Conservation (phyloP, 2,797 vertebrate genomes). For the Sorex maritimensis region DNA sequence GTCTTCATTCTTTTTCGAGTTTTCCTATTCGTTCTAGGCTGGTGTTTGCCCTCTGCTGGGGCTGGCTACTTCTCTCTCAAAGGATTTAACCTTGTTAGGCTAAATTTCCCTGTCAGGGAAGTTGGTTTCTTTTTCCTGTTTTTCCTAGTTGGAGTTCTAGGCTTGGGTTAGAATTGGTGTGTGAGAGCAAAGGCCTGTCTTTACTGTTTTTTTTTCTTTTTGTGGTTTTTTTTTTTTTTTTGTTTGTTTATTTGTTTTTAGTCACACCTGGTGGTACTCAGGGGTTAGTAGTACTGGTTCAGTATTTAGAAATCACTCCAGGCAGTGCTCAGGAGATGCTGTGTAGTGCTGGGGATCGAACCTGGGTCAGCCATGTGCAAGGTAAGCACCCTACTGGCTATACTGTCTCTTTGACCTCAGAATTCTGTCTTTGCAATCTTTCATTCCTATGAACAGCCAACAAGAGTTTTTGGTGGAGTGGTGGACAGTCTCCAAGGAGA, state of each 20-base stretch:
- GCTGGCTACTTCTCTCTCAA: conserved; percentile 15
- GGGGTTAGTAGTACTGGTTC: too few relatives aligned
- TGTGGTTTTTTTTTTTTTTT: too few relatives aligned
- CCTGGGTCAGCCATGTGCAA: too few relatives aligned
- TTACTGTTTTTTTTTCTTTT: too few relatives aligned
- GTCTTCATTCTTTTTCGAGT: not conserved
- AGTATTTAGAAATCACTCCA: too few relatives aligned
- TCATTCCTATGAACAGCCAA: conserved; percentile 12
- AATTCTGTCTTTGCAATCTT: not conserved
- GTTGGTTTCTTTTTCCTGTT: conserved; percentile 58
- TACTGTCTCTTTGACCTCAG: not conserved
- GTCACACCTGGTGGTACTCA: too few relatives aligned
- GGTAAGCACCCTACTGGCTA: too few relatives aligned
- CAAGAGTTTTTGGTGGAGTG: conserved; percentile 10
- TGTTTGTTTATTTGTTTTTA: too few relatives aligned
- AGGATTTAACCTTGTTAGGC: conserved; percentile 5
- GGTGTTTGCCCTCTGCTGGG: not conserved
- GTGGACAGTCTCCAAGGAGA: not conserved
- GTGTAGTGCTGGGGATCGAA: too few relatives aligned
- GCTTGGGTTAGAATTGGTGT: too few relatives aligned
- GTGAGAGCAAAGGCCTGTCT: too few relatives aligned
- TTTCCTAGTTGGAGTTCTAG: not conserved
- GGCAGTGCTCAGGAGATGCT: too few relatives aligned
- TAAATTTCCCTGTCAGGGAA: not conserved
- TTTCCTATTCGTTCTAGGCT: not conserved